These are phyloP conservation scores for Vireo altiloquus DNA, from an alignment of 2,113 vertebrate genomes.

Conservation along the genomic window DNA sequence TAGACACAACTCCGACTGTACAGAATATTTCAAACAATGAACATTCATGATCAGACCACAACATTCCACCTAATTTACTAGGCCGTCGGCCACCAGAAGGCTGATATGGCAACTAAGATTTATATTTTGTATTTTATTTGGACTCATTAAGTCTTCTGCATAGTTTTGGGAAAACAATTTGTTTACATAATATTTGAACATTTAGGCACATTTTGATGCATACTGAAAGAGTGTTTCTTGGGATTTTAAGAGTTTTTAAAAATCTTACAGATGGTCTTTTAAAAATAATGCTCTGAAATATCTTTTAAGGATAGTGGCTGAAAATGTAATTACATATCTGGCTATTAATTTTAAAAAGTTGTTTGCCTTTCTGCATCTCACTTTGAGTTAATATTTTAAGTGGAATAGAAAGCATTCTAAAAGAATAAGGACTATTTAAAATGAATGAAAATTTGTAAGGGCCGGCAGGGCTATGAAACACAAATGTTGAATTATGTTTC, in stretches of 20 bases:
- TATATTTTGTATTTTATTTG: conserved; percentile 60
- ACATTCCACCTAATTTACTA: conserved; percentile 52
- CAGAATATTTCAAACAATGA: conserved; percentile 80
- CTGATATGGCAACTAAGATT: conserved; percentile 26
- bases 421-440: neutral
- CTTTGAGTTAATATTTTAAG: neutral
- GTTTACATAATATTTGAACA: conserved; percentile 53
- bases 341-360: neutral
- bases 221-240: conserved; percentile 56
- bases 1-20: conserved; percentile 81
- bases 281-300: conserved; percentile 13
- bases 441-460: neutral
- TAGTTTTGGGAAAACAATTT: conserved; percentile 51
- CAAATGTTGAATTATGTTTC: neutral
- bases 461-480: neutral
- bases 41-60: conserved; percentile 60
- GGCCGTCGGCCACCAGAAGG: neutral
- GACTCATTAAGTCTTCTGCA: conserved; percentile 61
- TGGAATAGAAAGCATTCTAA: neutral
- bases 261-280: conserved; percentile 49
- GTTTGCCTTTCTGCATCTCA: conserved; percentile 21
- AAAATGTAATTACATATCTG: neutral
- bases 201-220: conserved; percentile 61
- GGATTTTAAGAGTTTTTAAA: conserved; percentile 68
- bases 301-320: conserved; percentile 22